phyloP scores from a whole-genome alignment of 2,113 vertebrate species.

The Microcebus jonahi region DNA sequence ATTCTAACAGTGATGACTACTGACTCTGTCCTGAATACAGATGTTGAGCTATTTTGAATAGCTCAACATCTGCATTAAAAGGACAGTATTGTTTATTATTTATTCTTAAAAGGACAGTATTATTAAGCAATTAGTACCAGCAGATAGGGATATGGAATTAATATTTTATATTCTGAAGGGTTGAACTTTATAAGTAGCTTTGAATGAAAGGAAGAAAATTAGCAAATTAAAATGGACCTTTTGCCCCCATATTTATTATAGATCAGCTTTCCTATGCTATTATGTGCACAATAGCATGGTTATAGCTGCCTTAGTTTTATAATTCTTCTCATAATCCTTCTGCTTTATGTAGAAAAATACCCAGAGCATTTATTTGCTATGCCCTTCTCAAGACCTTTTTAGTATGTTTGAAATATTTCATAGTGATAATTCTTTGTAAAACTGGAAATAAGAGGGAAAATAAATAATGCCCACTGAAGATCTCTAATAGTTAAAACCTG shows the following conservation, averaged over 20 bases:
- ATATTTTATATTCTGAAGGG: constrained; percentile 37
- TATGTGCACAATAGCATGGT: background rate
- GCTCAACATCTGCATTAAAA: constrained; percentile 54
- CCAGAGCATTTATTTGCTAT: background rate
- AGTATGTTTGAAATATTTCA: background rate
- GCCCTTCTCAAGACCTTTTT: background rate
- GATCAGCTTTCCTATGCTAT: background rate
- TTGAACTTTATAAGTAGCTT: constrained; percentile 1
- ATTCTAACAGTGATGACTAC: background rate
- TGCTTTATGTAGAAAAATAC: background rate
- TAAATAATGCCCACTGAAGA: background rate
- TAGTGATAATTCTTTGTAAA: background rate
- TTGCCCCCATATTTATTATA: background rate
- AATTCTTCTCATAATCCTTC: background rate
- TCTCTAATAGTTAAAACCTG: background rate
- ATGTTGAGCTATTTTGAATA: constrained; percentile 9
- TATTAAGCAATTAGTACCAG: constrained; percentile 53
- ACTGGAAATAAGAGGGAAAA: background rate
- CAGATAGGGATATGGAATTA: background rate
- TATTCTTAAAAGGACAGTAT: constrained; percentile 30
- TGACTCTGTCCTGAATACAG: background rate
- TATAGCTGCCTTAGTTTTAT: background rate
- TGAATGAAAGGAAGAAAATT: background rate
- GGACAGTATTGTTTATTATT: constrained; percentile 56
- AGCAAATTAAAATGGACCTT: background rate